phyloP scores from a whole-genome alignment of 2,113 vertebrate species.

The Centrocercus urophasianus region DNA sequence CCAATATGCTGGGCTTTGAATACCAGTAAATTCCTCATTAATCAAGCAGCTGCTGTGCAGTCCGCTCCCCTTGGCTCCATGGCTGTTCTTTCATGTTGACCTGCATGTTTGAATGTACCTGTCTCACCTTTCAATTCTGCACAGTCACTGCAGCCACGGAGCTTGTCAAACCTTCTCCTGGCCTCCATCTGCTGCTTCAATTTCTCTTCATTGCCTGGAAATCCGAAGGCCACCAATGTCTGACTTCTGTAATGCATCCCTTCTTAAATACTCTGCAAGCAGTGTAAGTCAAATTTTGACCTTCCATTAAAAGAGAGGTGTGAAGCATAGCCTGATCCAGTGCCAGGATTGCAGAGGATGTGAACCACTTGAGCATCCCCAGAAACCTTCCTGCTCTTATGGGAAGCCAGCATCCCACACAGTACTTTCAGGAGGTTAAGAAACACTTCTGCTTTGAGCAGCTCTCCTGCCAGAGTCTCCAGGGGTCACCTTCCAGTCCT shows the following conservation, averaged over 20 bases:
- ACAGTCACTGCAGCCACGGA: neutral
- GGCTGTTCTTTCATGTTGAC: neutral
- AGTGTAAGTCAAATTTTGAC: neutral
- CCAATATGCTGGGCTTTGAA: neutral
- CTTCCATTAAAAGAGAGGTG: neutral
- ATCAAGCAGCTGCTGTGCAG: neutral
- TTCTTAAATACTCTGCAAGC: neutral
- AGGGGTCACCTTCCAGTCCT: neutral
- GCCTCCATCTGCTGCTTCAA: neutral
- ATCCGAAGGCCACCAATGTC: neutral
- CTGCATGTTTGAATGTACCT: too few species aligned
- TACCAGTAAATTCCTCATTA: neutral
- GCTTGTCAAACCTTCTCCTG: neutral
- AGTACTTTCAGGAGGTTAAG: neutral
- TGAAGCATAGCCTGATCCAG: neutral
- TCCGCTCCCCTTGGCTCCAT: neutral
- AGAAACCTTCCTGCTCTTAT: neutral
- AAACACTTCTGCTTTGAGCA: neutral
- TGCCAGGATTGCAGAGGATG: neutral
- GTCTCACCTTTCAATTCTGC: too few species aligned
- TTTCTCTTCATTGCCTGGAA: neutral
- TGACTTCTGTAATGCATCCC: neutral
- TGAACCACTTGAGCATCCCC: neutral
- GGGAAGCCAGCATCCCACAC: too few species aligned
- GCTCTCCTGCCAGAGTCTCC: neutral